Evolutionary conservation across 2,113 vertebrate genomes (phyloP).

Genomic region (Neomonachus schauinslandi): DNA sequence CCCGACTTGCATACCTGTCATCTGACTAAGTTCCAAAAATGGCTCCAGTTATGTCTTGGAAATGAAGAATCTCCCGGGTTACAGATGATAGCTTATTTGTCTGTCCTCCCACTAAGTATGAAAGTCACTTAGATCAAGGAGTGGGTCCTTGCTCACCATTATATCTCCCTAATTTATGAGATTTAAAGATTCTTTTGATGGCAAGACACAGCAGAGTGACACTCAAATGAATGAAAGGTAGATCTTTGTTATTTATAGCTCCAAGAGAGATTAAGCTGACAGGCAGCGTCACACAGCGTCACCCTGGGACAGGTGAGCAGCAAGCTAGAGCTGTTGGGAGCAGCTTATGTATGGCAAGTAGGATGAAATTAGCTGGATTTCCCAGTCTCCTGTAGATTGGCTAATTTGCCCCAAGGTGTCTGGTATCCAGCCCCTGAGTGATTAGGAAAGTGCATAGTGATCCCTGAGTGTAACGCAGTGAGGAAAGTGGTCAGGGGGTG

Average conservation of each 20-base stretch:
- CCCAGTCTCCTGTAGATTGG: neutral
- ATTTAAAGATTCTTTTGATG: neutral
- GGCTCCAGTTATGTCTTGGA: neutral
- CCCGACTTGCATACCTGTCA: neutral
- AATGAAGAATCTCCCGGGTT: neutral
- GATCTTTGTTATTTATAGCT: neutral
- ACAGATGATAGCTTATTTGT: neutral
- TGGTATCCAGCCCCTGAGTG: neutral
- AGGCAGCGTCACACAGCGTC: neutral
- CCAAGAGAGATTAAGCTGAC: neutral
- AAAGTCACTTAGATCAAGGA: neutral
- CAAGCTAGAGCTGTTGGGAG: neutral
- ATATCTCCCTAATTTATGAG: neutral
- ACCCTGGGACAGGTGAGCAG: neutral
- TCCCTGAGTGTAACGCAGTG: neutral
- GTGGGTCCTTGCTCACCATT: neutral
- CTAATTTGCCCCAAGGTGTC: neutral
- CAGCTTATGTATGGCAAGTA: neutral
- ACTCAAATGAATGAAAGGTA: neutral
- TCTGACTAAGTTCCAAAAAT: neutral
- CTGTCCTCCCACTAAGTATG: neutral
- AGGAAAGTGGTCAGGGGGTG: neutral
- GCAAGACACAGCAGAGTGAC: neutral
- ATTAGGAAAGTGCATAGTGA: neutral
- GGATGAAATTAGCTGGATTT: neutral